Percentiles rank a stretch among this genome's conserved stretches.
These are phyloP conservation scores for Echinops telfairi DNA, from an alignment of 2,113 vertebrate species.

Conservation along the genomic window DNA sequence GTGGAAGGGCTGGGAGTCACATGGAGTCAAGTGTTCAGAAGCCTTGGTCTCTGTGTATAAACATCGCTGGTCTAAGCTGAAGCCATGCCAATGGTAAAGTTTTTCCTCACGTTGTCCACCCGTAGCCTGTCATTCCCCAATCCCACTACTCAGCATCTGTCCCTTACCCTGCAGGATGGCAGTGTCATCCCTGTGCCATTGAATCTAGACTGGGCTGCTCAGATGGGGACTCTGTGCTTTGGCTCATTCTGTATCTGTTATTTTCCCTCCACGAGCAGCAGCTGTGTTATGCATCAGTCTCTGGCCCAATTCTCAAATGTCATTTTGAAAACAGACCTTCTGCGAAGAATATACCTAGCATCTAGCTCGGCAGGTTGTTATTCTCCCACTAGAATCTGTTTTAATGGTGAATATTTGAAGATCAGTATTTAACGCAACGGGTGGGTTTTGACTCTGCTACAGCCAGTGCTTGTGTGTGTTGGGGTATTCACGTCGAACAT, in stretches of 20 bases:
- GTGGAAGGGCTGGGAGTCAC: too few species aligned
- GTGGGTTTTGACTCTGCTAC: neutral
- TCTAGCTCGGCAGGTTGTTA: neutral
- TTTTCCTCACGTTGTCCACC: neutral
- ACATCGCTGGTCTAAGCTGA: neutral
- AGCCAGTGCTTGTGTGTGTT: neutral
- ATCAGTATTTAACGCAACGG: neutral
- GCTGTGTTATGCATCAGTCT: neutral
- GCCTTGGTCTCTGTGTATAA: neutral
- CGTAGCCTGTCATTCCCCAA: neutral
- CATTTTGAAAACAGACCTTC: neutral
- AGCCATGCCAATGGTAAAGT: neutral
- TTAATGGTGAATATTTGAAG: neutral
- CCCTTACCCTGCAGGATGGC: neutral
- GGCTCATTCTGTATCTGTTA: neutral
- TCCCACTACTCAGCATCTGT: too few species aligned
- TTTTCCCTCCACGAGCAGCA: slow-evolving; percentile 7
- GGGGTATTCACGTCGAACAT: neutral
- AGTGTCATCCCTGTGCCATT: neutral
- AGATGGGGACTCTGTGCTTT: neutral
- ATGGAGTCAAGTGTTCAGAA: too few species aligned
- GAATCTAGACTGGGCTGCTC: neutral
- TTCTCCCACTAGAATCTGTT: neutral
- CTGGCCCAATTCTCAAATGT: neutral
- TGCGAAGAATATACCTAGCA: neutral